Conservation (phyloP, 1,140 invertebrate species). For the Glomeris maerens region DNA sequence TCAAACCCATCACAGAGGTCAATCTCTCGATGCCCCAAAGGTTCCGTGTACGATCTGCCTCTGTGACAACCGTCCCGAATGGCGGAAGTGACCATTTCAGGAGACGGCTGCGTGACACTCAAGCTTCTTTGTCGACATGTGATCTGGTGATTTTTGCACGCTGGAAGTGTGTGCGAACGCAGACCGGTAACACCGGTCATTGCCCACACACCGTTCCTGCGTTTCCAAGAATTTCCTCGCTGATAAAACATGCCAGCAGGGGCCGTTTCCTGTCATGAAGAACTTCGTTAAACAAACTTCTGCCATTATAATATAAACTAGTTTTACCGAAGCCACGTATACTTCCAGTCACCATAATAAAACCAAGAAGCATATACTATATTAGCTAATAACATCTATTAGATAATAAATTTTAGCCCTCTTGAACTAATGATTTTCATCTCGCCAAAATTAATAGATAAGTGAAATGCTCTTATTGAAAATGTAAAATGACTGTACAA, state of each 20-base stretch:
- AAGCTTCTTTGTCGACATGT: background rate
- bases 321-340: background rate
- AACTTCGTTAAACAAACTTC: background rate
- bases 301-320: background rate
- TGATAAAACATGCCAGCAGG: background rate
- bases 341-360: too few species aligned
- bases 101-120: background rate
- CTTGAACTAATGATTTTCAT: too few species aligned
- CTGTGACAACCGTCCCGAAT: background rate
- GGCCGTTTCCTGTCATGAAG: background rate
- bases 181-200: too few species aligned
- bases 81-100: background rate
- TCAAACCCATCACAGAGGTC: constrained; percentile 20
- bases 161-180: background rate
- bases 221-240: background rate
- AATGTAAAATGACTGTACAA: too few species aligned
- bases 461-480: too few species aligned
- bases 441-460: too few species aligned
- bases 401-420: too few species aligned
- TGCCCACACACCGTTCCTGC: too few species aligned
- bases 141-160: background rate
- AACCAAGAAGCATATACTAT: too few species aligned
- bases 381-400: too few species aligned
- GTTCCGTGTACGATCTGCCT: background rate
- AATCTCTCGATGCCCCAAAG: background rate